Evolutionary conservation across 2,113 vertebrate genomes (phyloP).

Genomic region (Notarius quadriscutis): DNA sequence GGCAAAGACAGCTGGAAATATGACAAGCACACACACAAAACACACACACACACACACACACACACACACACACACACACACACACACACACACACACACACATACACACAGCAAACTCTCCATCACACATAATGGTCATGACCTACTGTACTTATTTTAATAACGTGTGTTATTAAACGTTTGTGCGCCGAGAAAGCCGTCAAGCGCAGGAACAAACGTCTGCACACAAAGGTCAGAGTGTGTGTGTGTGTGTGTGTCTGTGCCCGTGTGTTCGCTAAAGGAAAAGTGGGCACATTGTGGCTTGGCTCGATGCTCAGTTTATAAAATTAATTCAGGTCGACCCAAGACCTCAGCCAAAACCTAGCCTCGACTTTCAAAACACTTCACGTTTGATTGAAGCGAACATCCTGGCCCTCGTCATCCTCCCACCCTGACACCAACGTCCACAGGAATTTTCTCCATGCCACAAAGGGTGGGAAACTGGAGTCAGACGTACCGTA

Average conservation of each 20-base stretch:
- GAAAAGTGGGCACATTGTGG: slow-evolving; percentile 22
- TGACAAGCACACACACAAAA: neutral
- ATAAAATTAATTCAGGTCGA: slow-evolving; percentile 41
- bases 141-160: slow-evolving; percentile 1
- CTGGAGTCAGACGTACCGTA: neutral
- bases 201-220: slow-evolving; percentile 19
- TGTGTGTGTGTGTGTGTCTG: neutral
- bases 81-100: too few species aligned
- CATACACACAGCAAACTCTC: neutral
- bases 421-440: slow-evolving; percentile 22
- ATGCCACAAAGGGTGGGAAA: slow-evolving; percentile 9
- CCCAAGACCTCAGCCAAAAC: slow-evolving; percentile 22
- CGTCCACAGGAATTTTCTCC: slow-evolving; percentile 32
- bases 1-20: neutral
- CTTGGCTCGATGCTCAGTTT: slow-evolving; percentile 38
- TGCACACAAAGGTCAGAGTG: neutral
- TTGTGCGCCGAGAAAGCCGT: neutral
- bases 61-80: too few species aligned
- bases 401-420: slow-evolving; percentile 39
- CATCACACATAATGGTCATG: neutral
- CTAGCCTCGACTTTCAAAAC: slow-evolving; percentile 41
- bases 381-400: slow-evolving; percentile 49
- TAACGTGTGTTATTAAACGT: neutral
- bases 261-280: neutral
- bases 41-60: too few species aligned